Conservation (phyloP, 2,113 vertebrate genomes). For the Poecilia latipinna region DNA sequence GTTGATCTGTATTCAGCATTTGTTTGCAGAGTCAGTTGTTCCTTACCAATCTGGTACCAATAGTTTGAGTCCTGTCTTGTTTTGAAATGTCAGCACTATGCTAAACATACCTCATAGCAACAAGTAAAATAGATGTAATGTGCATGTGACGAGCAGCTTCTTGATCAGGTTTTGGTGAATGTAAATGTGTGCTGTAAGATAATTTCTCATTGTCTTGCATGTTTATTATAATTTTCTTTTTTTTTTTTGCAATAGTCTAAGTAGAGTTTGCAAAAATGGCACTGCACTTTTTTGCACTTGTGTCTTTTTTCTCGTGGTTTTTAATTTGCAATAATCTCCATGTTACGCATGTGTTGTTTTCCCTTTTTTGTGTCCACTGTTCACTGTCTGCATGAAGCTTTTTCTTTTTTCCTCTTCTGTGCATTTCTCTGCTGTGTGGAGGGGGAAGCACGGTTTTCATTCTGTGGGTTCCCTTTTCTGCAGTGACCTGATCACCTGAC, state of each 20-base stretch:
- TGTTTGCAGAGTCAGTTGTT: conserved; percentile 31
- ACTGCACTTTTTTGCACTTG: conserved; percentile 76
- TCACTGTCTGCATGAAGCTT: conserved; percentile 82
- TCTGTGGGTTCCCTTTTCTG: conserved; percentile 67
- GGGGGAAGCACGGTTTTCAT: conserved; percentile 15
- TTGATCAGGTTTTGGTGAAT: conserved; percentile 19
- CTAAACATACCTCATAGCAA: background rate
- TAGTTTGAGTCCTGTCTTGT: conserved; percentile 13
- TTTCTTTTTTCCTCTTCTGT: conserved; percentile 68
- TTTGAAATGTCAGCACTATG: background rate
- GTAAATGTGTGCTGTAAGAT: conserved; percentile 8
- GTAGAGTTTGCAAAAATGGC: conserved; percentile 25
- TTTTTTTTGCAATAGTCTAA: conserved; percentile 64
- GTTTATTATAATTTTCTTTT: conserved; percentile 48
- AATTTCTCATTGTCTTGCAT: conserved; percentile 1
- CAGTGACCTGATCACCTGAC: conserved; percentile 76
- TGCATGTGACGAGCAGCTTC: background rate
- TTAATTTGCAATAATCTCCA: conserved; percentile 45
- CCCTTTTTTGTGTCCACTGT: conserved; percentile 76
- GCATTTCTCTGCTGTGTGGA: background rate
- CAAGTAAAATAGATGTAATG: background rate
- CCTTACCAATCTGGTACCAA: background rate
- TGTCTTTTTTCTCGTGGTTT: conserved; percentile 85
- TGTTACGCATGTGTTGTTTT: conserved; percentile 49
- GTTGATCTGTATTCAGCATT: background rate